These are phyloP conservation scores for Oreotrochilus melanogaster DNA, from an alignment of 2,113 vertebrate genomes.

Conservation along the genomic window DNA sequence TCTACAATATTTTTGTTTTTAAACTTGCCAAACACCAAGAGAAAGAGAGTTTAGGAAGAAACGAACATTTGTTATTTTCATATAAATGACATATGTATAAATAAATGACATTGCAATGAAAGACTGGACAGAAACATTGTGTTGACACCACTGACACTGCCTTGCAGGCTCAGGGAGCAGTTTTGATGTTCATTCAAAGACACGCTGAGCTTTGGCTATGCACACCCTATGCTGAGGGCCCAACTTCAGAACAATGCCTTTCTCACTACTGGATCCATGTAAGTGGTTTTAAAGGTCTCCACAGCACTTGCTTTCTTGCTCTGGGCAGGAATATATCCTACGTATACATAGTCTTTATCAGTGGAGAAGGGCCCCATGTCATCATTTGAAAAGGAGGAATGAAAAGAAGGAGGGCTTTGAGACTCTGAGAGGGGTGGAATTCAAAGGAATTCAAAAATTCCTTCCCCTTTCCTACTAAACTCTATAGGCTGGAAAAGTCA, in stretches of 20 bases:
- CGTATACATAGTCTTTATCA: background rate
- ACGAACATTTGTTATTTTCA: slow-evolving; percentile 41
- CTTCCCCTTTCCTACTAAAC: no score
- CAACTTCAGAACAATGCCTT: background rate
- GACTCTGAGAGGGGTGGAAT: no score
- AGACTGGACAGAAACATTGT: slow-evolving; percentile 37
- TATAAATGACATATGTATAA: background rate
- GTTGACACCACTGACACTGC: background rate
- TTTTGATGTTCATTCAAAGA: slow-evolving; percentile 32
- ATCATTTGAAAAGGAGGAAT: no score
- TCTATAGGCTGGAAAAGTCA: no score
- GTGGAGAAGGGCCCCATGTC: background rate
- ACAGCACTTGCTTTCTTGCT: background rate
- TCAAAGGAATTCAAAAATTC: no score
- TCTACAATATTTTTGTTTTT: slow-evolving; percentile 41
- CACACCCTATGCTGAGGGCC: background rate
- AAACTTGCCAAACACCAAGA: slow-evolving; percentile 37
- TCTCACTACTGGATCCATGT: background rate
- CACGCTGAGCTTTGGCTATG: slow-evolving; percentile 13
- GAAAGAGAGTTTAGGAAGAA: slow-evolving; percentile 48
- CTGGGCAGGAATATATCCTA: background rate
- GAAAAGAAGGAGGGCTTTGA: no score
- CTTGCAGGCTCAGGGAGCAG: slow-evolving; percentile 34
- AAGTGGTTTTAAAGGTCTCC: background rate
- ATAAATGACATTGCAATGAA: slow-evolving; percentile 31